Base-by-base conservation (phyloP, 2,888 invertebrate species). In the Polyommatus icarus region DNA sequence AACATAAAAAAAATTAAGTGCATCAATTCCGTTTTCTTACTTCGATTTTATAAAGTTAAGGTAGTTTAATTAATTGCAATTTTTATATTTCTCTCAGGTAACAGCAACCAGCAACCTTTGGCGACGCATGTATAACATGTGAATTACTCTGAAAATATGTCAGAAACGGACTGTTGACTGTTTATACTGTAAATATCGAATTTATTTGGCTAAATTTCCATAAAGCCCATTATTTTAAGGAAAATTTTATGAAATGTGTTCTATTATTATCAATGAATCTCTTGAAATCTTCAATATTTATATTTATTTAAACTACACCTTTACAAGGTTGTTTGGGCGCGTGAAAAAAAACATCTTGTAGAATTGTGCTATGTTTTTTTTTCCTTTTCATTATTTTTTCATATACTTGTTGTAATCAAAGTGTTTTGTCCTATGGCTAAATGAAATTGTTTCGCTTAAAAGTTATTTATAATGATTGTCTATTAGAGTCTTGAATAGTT, bases 111-210 rank as follows among this genome's bases (percentile, higher is more conserved):
- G 82, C 89, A 90, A 76, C 91, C 96, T 3, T 85, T 96, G 84
- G 96, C 96, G 71, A 96, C 96, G 59, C 96, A 96, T 82, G 96
- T 96, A 85, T 96, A 95, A 95, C 89, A 6, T 46, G 20, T 40
- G 5, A 40, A 20, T 40, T 20, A 20, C 24, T 50, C 8, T 73
- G 12, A 12, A n/a, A 50, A n/a, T n/a, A n/a, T 24, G 15, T 20
- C 15, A 24, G 46, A 73, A 46, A 46, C 24, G 73, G 40, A 73
- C 73, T 40, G 40, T 50, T 46, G 29, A 67, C 18, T 32, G 29
- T 29, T 29, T 1, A 67, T 29, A 67, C 1, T 67, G 73, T 73
- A 73, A 73, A 73, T 73, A 73, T 73, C 29, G 15, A 67, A 67
- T 67, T 67, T 67, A 67, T 67, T 67, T 32, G 29, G 67, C 24